A percentile compares a stretch with the other conserved stretches of the same genome.
phyloP scores from a whole-genome alignment of 2,888 invertebrate species.

The Oligia latruncula region DNA sequence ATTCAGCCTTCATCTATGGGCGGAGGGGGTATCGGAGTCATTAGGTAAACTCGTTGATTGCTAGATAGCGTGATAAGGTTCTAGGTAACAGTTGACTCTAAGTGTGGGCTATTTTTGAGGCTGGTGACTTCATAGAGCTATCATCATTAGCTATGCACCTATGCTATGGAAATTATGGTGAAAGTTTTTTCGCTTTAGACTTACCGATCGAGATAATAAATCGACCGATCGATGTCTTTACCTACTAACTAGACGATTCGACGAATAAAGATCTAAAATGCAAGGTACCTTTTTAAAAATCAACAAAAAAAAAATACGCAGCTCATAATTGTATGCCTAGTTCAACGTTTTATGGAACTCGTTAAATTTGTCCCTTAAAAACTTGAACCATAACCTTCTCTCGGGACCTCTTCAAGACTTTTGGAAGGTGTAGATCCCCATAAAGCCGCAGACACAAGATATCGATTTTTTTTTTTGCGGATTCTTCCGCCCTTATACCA shows the following conservation, averaged over 20 bases:
- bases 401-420: conserved; percentile 34
- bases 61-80: conserved; percentile 54
- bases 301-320: neutral
- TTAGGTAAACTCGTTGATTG: conserved; percentile 56
- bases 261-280: neutral
- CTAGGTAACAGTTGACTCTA: conserved; percentile 18
- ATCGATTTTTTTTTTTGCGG: neutral
- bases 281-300: neutral
- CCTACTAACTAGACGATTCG: neutral
- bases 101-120: conserved; percentile 43
- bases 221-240: neutral
- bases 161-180: conserved; percentile 1
- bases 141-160: neutral
- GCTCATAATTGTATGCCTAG: conserved; percentile 1
- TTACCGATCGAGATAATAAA: neutral
- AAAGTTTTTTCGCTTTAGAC: neutral
- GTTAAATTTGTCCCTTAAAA: conserved; percentile 35
- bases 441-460: conserved; percentile 23
- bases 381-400: conserved; percentile 10
- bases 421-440: conserved; percentile 22
- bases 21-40: conserved; percentile 27
- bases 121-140: conserved; percentile 28
- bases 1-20: conserved; percentile 24
- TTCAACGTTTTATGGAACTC: conserved; percentile 1
- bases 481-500: too few species aligned